Evolutionary conservation across 2,888 invertebrate genomes (phyloP).

Genomic region (Drosophila antonietae): DNA sequence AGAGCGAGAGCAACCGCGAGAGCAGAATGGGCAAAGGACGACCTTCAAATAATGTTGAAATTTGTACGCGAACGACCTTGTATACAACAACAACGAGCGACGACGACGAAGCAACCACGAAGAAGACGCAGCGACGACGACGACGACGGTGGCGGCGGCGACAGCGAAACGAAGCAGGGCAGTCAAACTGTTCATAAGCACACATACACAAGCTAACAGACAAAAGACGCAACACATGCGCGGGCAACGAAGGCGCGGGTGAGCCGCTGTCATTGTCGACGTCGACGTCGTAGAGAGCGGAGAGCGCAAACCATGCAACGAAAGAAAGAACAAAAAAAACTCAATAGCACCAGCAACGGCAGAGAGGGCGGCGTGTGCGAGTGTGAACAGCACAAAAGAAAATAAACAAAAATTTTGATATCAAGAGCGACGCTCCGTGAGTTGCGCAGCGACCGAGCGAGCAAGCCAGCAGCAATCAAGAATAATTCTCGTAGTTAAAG

Average conservation of each 20-base stretch:
- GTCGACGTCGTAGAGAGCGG: slow-evolving; percentile 22
- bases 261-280: slow-evolving; percentile 14
- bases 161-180: slow-evolving; percentile 53
- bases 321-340: slow-evolving; percentile 57
- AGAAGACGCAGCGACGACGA: slow-evolving; percentile 55
- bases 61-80: slow-evolving; percentile 85
- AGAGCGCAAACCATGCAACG: slow-evolving; percentile 37
- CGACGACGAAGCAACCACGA: slow-evolving; percentile 60
- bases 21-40: slow-evolving; percentile 82
- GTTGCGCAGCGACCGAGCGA: slow-evolving; percentile 33
- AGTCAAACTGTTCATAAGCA: slow-evolving; percentile 49
- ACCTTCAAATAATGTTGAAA: slow-evolving; percentile 85
- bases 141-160: slow-evolving; percentile 44
- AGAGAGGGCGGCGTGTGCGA: slow-evolving; percentile 41
- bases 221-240: slow-evolving; percentile 71
- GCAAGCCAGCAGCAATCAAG: slow-evolving; percentile 43
- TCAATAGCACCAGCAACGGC: slow-evolving; percentile 18
- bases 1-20: slow-evolving; percentile 50
- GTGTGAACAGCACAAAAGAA: slow-evolving; percentile 62
- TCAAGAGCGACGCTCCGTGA: slow-evolving; percentile 48
- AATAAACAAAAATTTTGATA: slow-evolving; percentile 74
- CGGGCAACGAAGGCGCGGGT: slow-evolving; percentile 43
- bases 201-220: slow-evolving; percentile 10
- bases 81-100: slow-evolving; percentile 77
- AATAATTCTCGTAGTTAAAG: slow-evolving; percentile 60